Conservation (phyloP, 92 coral and sea anemone genomes). For the Palythoa grandiflora region DNA sequence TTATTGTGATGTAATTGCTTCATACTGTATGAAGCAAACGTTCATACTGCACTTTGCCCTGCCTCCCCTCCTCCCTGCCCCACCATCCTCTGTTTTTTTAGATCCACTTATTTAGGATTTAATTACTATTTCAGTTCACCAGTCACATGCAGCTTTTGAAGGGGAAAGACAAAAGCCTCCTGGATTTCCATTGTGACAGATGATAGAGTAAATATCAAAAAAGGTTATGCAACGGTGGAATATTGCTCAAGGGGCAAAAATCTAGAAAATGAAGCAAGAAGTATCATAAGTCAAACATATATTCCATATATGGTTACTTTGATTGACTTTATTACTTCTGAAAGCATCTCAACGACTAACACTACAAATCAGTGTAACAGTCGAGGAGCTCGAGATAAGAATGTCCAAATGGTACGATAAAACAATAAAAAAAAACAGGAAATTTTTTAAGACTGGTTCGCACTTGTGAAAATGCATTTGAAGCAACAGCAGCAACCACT, state of each 20-base stretch:
- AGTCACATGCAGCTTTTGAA: constrained; percentile 97
- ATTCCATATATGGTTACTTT: background rate
- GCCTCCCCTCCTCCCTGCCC: too few species aligned
- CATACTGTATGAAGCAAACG: too few species aligned
- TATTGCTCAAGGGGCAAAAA: background rate
- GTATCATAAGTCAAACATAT: background rate
- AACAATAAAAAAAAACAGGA: background rate
- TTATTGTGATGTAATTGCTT: too few species aligned
- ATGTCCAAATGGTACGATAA: background rate
- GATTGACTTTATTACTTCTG: background rate
- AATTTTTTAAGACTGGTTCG: too few species aligned
- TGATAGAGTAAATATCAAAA: background rate
- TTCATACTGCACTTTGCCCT: too few species aligned
- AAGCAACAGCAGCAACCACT: too few species aligned
- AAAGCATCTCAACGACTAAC: background rate
- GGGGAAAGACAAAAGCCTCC: constrained; percentile 86
- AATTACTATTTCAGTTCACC: constrained; percentile 71
- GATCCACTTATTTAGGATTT: too few species aligned
- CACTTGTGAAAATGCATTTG: too few species aligned
- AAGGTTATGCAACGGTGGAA: background rate
- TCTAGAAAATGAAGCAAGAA: background rate
- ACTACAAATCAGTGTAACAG: background rate
- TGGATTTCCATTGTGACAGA: constrained; percentile 79
- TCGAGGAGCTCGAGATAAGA: background rate
- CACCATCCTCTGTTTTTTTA: too few species aligned